A percentile compares a stretch with the other conserved stretches of the same genome.
phyloP scores from a whole-genome alignment of 2,888 invertebrate species.

The Microchrysa polita region DNA sequence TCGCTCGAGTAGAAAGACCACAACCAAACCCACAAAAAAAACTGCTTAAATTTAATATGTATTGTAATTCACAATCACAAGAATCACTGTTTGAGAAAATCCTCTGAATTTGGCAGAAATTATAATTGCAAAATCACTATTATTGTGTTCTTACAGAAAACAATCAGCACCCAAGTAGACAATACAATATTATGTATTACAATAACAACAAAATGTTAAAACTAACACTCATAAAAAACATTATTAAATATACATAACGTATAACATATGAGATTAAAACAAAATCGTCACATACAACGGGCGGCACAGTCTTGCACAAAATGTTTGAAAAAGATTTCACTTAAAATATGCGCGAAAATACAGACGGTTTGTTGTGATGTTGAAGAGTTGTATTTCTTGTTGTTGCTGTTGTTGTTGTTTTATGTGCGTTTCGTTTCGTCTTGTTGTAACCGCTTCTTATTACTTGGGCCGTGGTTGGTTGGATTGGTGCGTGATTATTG shows the following conservation, averaged over 20 bases:
- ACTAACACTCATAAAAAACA: background rate
- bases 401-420: background rate
- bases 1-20: constrained; percentile 22
- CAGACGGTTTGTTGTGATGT: constrained; percentile 24
- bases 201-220: background rate
- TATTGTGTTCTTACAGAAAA: background rate
- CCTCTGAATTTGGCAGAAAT: too few relatives aligned
- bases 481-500: background rate
- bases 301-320: constrained; percentile 28
- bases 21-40: background rate
- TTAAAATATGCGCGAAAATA: constrained; percentile 44
- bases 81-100: too few relatives aligned
- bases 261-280: background rate
- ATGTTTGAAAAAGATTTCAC: constrained; percentile 38
- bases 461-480: constrained; percentile 17
- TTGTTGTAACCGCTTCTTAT: background rate
- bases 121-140: too few relatives aligned
- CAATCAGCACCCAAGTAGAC: background rate
- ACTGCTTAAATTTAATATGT: background rate
- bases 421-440: background rate
- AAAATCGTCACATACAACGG: constrained; percentile 27
- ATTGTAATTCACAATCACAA: too few relatives aligned
- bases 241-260: constrained; percentile 14
- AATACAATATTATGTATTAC: background rate
- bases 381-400: background rate